Evolutionary conservation across 2,113 vertebrate genomes (phyloP).

Genomic region (Calidris pygmaea): DNA sequence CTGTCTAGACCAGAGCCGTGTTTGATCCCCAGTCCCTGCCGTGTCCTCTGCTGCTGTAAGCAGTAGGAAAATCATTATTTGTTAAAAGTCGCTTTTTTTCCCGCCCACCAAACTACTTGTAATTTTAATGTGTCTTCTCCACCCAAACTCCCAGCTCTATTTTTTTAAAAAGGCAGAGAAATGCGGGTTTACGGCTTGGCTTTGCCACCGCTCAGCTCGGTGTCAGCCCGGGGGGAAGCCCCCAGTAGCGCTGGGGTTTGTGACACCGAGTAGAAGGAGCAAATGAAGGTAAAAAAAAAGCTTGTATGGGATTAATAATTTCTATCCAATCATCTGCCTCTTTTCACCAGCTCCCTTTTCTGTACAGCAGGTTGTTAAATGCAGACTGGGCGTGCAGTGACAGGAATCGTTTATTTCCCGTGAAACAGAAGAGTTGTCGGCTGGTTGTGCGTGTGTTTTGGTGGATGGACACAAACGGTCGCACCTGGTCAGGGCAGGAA

Average conservation of each 20-base stretch:
- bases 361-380: not conserved
- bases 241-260: not conserved
- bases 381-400: not conserved
- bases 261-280: not conserved
- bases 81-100: not conserved
- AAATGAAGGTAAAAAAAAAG: not conserved
- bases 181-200: fast-evolving
- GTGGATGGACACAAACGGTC: not conserved
- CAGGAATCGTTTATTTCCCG: not conserved
- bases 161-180: not conserved
- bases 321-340: not conserved
- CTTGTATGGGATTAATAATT: not conserved
- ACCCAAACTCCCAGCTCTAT: not conserved
- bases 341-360: not conserved
- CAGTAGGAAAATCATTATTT: not conserved
- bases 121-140: not conserved
- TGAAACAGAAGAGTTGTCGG: not conserved
- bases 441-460: not conserved
- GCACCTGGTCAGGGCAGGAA: slow-evolving; percentile 19
- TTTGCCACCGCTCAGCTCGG: not conserved
- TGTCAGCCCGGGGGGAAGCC: not conserved
- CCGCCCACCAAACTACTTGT: not conserved
- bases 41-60: not conserved
- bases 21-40: not conserved
- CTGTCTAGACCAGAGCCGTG: not conserved